Percentiles rank a stretch among this genome's conserved stretches.
Conservation (phyloP, 30 jellyfish, hydroid and myxozoan genomes). For the Nemopilema nomurai region DNA sequence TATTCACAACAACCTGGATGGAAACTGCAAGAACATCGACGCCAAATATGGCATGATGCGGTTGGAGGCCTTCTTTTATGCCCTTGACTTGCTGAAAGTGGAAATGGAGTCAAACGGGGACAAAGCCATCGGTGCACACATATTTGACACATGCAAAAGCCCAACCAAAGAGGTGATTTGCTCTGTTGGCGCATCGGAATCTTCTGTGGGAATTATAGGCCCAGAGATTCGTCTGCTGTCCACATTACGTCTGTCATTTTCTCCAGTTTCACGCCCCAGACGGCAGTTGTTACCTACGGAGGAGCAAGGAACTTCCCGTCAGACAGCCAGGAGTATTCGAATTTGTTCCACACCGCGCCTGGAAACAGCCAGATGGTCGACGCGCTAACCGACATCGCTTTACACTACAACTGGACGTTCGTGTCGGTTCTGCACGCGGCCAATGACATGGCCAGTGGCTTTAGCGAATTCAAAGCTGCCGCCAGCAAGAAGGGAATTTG, state of each 20-base stretch:
- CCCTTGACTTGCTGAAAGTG: slow-evolving; percentile 30
- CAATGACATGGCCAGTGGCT: slow-evolving; percentile 53
- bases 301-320: slow-evolving; percentile 55
- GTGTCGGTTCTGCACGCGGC: slow-evolving; percentile 63
- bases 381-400: slow-evolving; percentile 51
- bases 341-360: slow-evolving; percentile 76
- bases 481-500: slow-evolving; percentile 43
- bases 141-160: slow-evolving; percentile 41
- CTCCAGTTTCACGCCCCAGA: slow-evolving; percentile 26
- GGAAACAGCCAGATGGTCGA: slow-evolving; percentile 27
- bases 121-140: slow-evolving; percentile 22
- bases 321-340: slow-evolving; percentile 36
- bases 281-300: slow-evolving; percentile 55
- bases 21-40: slow-evolving; percentile 26
- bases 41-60: slow-evolving; percentile 61
- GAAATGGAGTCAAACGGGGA: slow-evolving; percentile 1
- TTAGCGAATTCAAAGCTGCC: slow-evolving; percentile 14
- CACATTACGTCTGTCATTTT: slow-evolving; percentile 32
- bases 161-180: slow-evolving; percentile 35
- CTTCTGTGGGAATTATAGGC: slow-evolving; percentile 26
- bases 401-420: slow-evolving; percentile 66
- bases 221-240: slow-evolving; percentile 41
- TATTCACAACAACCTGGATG: slow-evolving; percentile 5
- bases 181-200: not conserved
- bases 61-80: slow-evolving; percentile 50